phyloP scores from a whole-genome alignment of 2,888 invertebrate species.

The Apamea crenata region DNA sequence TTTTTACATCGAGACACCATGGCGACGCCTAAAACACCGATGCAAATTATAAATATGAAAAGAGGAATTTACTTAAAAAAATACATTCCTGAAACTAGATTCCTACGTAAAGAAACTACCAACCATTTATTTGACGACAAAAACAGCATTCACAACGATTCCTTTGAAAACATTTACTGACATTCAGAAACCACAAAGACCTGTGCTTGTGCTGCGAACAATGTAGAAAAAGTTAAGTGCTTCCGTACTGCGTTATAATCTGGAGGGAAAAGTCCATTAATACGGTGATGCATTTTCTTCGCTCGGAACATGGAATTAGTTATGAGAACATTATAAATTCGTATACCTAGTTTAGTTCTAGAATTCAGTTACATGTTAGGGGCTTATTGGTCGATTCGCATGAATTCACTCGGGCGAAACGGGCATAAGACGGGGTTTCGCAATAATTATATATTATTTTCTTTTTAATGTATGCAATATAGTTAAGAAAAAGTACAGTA shows the following conservation, averaged over 20 bases:
- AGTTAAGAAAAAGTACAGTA: no score
- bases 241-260: constrained; percentile 54
- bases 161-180: constrained; percentile 15
- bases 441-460: no score
- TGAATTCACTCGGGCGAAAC: no score
- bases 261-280: constrained; percentile 62
- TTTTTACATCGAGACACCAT: neutral
- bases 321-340: neutral
- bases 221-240: constrained; percentile 64
- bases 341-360: neutral
- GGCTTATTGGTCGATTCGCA: no score
- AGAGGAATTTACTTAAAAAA: neutral
- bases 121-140: neutral
- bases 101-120: neutral
- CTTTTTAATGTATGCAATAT: no score
- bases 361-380: neutral
- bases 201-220: constrained; percentile 22
- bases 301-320: constrained; percentile 1
- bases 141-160: constrained; percentile 19
- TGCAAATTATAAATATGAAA: neutral
- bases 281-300: constrained; percentile 56
- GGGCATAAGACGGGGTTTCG: no score
- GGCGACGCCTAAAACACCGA: neutral
- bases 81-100: neutral
- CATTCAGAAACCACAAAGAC: constrained; percentile 36